These are phyloP conservation scores for Lasioglossum zephyrum DNA, from an alignment of 2,888 invertebrate genomes.

Conservation along the genomic window DNA sequence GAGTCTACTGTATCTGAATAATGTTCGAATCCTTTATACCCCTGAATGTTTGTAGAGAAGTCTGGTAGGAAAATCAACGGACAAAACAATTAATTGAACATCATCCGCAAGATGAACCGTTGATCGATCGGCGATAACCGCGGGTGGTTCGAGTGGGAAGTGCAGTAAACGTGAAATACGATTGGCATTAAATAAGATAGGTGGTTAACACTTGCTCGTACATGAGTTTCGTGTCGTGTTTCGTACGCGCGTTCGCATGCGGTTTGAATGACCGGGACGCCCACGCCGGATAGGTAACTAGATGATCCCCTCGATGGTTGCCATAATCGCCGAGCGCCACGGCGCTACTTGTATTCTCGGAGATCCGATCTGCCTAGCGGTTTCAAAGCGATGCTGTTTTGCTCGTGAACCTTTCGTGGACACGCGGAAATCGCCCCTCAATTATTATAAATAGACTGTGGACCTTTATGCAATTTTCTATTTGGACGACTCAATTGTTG, in stretches of 20 bases:
- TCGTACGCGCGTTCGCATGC: slow-evolving; percentile 36
- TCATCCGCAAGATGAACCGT: slow-evolving; percentile 26
- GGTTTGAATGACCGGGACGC: slow-evolving; percentile 57
- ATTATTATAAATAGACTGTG: not conserved
- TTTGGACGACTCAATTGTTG: not conserved
- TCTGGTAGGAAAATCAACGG: not conserved
- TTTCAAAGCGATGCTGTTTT: not conserved
- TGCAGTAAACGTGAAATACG: slow-evolving; percentile 68
- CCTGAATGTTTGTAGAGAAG: not conserved
- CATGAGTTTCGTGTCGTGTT: slow-evolving; percentile 60
- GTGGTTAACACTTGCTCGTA: slow-evolving; percentile 63
- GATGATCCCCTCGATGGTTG: slow-evolving; percentile 20
- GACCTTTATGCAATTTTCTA: not conserved
- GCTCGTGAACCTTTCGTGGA: not conserved
- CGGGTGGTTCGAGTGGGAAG: slow-evolving; percentile 23
- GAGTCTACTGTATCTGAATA: not conserved
- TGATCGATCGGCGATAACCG: slow-evolving; percentile 51
- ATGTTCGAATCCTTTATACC: not conserved
- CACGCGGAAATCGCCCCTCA: not conserved
- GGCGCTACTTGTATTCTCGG: slow-evolving; percentile 50
- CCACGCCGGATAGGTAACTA: slow-evolving; percentile 59
- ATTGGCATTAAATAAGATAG: slow-evolving; percentile 70
- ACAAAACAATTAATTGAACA: slow-evolving; percentile 39
- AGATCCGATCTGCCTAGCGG: not conserved
- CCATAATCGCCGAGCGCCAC: slow-evolving; percentile 33